Percentiles rank a stretch among this genome's conserved stretches.
Conservation (phyloP, 2,797 vertebrate genomes). For the Sitta carolinensis region DNA sequence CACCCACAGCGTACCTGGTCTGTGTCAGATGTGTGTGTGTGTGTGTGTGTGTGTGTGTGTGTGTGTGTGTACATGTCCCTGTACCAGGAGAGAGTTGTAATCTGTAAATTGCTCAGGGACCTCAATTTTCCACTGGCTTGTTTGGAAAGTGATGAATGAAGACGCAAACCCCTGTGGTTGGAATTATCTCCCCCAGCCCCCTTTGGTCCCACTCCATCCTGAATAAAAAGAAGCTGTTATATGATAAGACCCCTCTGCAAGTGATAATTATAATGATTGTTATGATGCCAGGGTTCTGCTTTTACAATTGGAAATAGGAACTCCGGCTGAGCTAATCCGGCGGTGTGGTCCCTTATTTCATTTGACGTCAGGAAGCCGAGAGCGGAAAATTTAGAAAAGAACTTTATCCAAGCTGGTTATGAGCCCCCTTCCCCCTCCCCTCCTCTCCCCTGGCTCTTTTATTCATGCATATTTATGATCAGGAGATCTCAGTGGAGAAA, state of each 20-base stretch:
- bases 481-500: constrained; percentile 46
- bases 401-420: constrained; percentile 68
- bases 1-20: not conserved
- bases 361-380: constrained; percentile 16
- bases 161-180: constrained; percentile 58
- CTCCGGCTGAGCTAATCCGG: constrained; percentile 69
- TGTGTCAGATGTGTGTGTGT: not conserved
- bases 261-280: constrained; percentile 78
- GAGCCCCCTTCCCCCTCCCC: constrained; percentile 44
- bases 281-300: constrained; percentile 62
- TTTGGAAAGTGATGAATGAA: constrained; percentile 74
- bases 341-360: constrained; percentile 63
- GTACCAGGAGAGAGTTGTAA: constrained; percentile 48
- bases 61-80: not conserved
- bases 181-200: constrained; percentile 59
- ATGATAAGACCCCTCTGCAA: constrained; percentile 74
- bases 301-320: constrained; percentile 70
- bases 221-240: constrained; percentile 70
- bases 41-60: not conserved
- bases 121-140: constrained; percentile 65
- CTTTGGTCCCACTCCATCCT: not conserved
- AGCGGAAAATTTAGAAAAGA: constrained; percentile 58
- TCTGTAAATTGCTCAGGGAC: constrained; percentile 71
- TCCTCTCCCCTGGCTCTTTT: constrained; percentile 45
- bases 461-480: constrained; percentile 70